These are phyloP conservation scores for Symphodus melops DNA, from an alignment of 2,113 vertebrate genomes.

Conservation along the genomic window DNA sequence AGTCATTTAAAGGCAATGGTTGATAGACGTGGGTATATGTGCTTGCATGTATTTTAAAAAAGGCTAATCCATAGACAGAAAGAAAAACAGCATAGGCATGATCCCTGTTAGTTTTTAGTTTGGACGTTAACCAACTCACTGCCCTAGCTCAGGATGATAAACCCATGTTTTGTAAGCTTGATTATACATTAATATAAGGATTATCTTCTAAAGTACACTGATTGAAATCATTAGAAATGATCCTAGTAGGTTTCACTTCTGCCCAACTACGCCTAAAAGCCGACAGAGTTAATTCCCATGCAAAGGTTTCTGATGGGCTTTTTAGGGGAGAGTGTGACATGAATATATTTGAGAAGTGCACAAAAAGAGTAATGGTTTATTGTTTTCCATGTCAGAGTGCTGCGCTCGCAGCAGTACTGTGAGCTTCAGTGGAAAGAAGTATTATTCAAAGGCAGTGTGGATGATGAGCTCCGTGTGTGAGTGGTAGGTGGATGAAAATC, in stretches of 20 bases:
- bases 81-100: not conserved
- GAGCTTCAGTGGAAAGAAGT: constrained; percentile 26
- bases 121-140: not conserved
- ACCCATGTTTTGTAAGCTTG: not conserved
- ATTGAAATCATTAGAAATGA: constrained; percentile 13
- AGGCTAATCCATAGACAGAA: not conserved
- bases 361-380: constrained; percentile 30
- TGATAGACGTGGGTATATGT: not conserved
- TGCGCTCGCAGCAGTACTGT: constrained; percentile 21
- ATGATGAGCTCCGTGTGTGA: constrained; percentile 48
- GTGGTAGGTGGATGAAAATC: constrained; percentile 63
- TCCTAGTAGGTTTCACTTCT: constrained; percentile 2
- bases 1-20: no score
- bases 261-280: not conserved
- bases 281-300: constrained; percentile 5
- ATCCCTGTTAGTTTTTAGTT: not conserved
- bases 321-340: constrained; percentile 1
- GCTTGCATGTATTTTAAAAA: not conserved
- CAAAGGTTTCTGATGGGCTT: constrained; percentile 25
- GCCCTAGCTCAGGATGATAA: not conserved
- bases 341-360: constrained; percentile 21
- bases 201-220: not conserved
- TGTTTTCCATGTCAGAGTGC: constrained; percentile 23
- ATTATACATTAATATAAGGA: not conserved
- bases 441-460: constrained; percentile 39